Conservation (phyloP, 1,140 invertebrate species). For the Agrilus planipennis region DNA sequence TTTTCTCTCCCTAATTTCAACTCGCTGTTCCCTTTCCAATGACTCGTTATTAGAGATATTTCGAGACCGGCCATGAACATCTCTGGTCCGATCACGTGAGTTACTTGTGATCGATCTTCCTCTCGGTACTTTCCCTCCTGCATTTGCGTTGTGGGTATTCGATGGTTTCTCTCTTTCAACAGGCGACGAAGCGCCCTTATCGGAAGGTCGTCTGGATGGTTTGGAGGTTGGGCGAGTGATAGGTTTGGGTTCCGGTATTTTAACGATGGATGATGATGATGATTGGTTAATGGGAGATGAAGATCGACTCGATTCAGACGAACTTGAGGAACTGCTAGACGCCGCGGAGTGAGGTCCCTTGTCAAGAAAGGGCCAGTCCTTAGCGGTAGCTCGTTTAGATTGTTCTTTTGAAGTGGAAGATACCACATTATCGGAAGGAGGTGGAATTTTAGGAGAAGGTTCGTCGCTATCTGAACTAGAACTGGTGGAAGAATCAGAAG, state of each 20-base stretch:
- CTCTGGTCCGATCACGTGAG: constrained; percentile 49
- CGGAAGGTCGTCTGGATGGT: constrained; percentile 15
- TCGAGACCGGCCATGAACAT: constrained; percentile 47
- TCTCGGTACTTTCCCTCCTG: constrained; percentile 21
- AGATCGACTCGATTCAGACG: constrained; percentile 26
- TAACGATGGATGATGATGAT: constrained; percentile 3
- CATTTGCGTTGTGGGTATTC: constrained; percentile 2
- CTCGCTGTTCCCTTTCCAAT: constrained; percentile 30
- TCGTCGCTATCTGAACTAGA: constrained; percentile 33
- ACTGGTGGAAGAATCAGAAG: constrained; percentile 30
- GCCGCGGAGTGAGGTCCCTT: constrained; percentile 32
- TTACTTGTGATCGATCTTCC: constrained; percentile 30
- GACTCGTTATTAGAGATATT: constrained; percentile 45
- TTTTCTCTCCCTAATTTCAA: constrained; percentile 25
- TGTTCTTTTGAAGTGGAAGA: constrained; percentile 17
- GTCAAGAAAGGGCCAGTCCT: constrained; percentile 38
- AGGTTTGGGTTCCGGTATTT: constrained; percentile 3
- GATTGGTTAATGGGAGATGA: constrained; percentile 14
- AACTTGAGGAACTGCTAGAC: constrained; percentile 26
- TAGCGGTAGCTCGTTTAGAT: constrained; percentile 25
- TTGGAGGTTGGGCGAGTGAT: constrained; percentile 2
- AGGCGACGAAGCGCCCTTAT: constrained; percentile 21
- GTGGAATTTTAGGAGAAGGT: constrained; percentile 15
- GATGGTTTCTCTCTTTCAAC: constrained; percentile 26
- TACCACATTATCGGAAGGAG: constrained; percentile 28